These are phyloP conservation scores for Cataglyphis hispanica DNA, from an alignment of 1,140 invertebrate species.

Conservation along the genomic window DNA sequence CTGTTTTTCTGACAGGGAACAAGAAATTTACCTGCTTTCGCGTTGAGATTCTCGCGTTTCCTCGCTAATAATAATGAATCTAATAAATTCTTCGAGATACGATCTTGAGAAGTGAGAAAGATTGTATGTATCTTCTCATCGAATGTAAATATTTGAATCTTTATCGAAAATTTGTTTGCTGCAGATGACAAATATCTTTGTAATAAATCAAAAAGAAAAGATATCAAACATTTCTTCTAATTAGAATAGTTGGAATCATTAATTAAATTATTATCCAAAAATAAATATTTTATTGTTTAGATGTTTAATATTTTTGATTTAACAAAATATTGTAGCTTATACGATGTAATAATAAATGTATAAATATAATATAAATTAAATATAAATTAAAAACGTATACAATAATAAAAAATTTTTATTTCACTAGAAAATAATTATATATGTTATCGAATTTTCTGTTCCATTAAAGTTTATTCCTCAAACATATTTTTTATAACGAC, in stretches of 20 bases:
- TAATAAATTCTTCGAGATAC: constrained; percentile 18
- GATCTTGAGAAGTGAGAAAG: not conserved
- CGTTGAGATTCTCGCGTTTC: constrained; percentile 17
- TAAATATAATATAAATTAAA: no score
- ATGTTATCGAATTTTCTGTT: not conserved
- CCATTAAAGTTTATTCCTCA: not conserved
- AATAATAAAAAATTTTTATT: not conserved
- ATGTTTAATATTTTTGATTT: not conserved
- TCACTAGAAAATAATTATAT: not conserved
- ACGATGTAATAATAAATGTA: no score
- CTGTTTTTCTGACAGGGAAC: no score
- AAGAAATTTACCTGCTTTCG: constrained; percentile 43
- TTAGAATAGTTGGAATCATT: not conserved
- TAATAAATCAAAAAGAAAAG: not conserved
- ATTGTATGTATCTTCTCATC: not conserved
- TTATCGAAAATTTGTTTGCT: not conserved
- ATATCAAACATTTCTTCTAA: not conserved
- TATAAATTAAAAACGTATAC: not conserved
- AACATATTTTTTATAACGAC: not conserved
- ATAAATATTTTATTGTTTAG: not conserved
- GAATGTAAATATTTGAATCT: constrained; percentile 1
- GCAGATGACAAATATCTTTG: constrained; percentile 1
- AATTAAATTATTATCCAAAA: constrained; percentile 12
- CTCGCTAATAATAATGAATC: constrained; percentile 6
- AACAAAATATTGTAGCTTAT: not conserved